Percentiles rank a stretch among this genome's conserved stretches.
phyloP scores from a whole-genome alignment of 1,140 invertebrate genomes.

The Eubasilissa regina region DNA sequence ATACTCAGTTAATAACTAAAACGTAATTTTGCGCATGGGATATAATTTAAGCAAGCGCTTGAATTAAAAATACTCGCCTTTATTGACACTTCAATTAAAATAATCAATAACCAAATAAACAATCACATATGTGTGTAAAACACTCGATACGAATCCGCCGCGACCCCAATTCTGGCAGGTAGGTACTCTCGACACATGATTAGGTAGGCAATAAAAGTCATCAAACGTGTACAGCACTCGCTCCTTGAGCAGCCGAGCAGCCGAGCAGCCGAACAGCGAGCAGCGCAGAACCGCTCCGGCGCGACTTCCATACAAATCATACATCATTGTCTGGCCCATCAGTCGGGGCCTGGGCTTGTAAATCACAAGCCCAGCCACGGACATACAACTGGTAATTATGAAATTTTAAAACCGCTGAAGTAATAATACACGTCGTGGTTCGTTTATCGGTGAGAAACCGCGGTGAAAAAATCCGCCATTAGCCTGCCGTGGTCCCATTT shows the following conservation, averaged over 20 bases:
- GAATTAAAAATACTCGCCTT: conserved; percentile 11
- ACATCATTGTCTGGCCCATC: conserved; percentile 55
- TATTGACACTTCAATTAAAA: conserved; percentile 45
- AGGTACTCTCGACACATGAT: conserved; percentile 49
- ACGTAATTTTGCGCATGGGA: too few relatives aligned
- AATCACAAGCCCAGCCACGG: conserved; percentile 52
- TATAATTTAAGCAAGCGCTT: neutral
- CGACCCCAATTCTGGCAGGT: conserved; percentile 35
- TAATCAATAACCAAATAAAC: conserved; percentile 49
- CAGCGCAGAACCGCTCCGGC: neutral
- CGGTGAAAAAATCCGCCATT: conserved; percentile 58
- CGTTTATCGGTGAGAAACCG: conserved; percentile 55
- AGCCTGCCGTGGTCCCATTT: conserved; percentile 53
- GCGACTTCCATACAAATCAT: neutral
- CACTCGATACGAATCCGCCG: conserved; percentile 30
- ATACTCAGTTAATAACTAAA: too few relatives aligned
- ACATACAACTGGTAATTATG: conserved; percentile 58
- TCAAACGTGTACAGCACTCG: conserved; percentile 46
- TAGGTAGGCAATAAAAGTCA: conserved; percentile 54
- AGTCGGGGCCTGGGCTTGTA: conserved; percentile 53
- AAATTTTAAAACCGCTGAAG: conserved; percentile 59
- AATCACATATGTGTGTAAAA: conserved; percentile 44
- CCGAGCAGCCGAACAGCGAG: too few relatives aligned
- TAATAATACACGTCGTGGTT: conserved; percentile 57
- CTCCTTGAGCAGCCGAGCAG: too few relatives aligned